These are phyloP conservation scores for Oreochromis mossambicus DNA, from an alignment of 2,797 vertebrate genomes.

Conservation along the genomic window DNA sequence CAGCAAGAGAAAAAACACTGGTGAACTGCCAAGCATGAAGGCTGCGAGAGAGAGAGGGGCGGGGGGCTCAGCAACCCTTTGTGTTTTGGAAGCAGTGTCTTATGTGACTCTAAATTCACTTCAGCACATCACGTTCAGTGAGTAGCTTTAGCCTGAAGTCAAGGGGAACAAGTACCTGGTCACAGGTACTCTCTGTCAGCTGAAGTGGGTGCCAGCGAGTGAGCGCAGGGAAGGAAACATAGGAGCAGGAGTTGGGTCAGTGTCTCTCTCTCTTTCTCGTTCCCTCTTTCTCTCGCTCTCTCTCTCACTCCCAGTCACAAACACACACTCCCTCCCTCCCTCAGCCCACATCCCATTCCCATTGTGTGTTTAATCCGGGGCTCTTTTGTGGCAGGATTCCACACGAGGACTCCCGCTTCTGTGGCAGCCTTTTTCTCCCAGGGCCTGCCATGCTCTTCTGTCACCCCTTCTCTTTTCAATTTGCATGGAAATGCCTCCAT, in stretches of 20 bases:
- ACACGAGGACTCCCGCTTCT: constrained; percentile 75
- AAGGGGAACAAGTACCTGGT: constrained; percentile 31
- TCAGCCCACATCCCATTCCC: constrained; percentile 64
- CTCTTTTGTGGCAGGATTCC: constrained; percentile 80
- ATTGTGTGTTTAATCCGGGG: constrained; percentile 81
- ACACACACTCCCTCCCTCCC: constrained; percentile 14
- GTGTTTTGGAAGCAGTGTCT: not conserved
- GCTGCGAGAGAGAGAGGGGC: not conserved
- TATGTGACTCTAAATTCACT: constrained; percentile 38
- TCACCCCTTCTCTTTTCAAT: constrained; percentile 77
- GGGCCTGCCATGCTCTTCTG: constrained; percentile 72
- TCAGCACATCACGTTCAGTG: not conserved
- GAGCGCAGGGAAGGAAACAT: constrained; percentile 11
- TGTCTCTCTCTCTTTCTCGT: not conserved
- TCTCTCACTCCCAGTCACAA: not conserved
- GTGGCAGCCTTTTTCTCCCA: constrained; percentile 70
- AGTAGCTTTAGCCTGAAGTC: constrained; percentile 22
- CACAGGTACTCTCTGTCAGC: constrained; percentile 33
- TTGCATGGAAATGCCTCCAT: constrained; percentile 76
- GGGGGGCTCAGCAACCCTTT: not conserved
- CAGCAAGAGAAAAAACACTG: constrained; percentile 3
- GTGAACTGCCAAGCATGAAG: constrained; percentile 9
- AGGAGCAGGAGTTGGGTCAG: constrained; percentile 46
- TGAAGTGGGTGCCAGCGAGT: constrained; percentile 15
- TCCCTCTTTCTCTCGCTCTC: not conserved